These are phyloP conservation scores for Drosophila neocordata DNA, from an alignment of 1,140 invertebrate species.

Conservation along the genomic window DNA sequence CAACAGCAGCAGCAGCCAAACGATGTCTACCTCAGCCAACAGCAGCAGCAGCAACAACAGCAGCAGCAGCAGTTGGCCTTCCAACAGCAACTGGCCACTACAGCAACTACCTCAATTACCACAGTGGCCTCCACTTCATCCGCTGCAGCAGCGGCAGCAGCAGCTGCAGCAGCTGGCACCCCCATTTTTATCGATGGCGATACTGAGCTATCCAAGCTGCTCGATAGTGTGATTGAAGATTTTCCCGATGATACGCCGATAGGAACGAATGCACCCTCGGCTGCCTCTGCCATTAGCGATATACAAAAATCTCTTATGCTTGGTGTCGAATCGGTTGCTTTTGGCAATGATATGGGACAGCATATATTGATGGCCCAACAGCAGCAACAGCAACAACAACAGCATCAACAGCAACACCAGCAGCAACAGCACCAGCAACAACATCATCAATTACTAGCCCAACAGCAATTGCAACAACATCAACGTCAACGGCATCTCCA, in stretches of 20 bases:
- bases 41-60: conserved; percentile 76
- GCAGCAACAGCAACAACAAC: conserved; percentile 77
- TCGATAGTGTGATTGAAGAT: conserved; percentile 93
- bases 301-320: conserved; percentile 95
- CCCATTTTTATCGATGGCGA: conserved; percentile 83
- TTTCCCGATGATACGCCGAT: conserved; percentile 85
- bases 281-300: conserved; percentile 90
- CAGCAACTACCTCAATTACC: conserved; percentile 75
- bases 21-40: conserved; percentile 85
- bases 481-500: conserved; percentile 86
- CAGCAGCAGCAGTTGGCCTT: conserved; percentile 63
- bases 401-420: conserved; percentile 22
- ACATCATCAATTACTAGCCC: conserved; percentile 81
- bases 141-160: conserved; percentile 46
- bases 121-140: conserved; percentile 66
- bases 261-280: conserved; percentile 82
- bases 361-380: conserved; percentile 72
- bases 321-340: conserved; percentile 88
- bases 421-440: conserved; percentile 82
- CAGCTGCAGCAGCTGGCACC: conserved; percentile 38
- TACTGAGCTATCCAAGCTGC: conserved; percentile 89
- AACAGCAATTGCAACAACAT: conserved; percentile 83
- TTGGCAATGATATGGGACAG: conserved; percentile 85
- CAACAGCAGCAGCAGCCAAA: conserved; percentile 82
- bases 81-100: conserved; percentile 73